A percentile compares a stretch with the other conserved stretches of the same genome.
Conservation (phyloP, 2,797 vertebrate genomes). For the Phrynocephalus forsythii region DNA sequence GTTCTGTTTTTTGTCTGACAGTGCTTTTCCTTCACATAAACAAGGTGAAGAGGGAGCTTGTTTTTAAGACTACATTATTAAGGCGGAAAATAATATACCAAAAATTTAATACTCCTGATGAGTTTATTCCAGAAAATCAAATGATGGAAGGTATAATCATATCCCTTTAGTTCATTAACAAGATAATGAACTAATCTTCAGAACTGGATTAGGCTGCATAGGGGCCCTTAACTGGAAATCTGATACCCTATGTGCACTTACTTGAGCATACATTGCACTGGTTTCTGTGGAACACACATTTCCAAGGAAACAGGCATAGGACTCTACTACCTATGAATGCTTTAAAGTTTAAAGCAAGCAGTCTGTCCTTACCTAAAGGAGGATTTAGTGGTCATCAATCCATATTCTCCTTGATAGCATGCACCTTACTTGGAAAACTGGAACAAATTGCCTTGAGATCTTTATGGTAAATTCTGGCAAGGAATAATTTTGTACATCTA, state of each 20-base stretch:
- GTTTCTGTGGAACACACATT: too few species aligned
- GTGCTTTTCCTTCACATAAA: neutral
- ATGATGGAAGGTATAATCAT: too few species aligned
- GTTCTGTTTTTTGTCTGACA: neutral
- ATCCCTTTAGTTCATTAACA: neutral
- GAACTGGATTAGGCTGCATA: neutral
- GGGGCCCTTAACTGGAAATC: neutral
- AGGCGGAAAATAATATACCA: neutral
- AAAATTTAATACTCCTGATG: neutral
- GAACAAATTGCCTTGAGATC: neutral
- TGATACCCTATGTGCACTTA: neutral
- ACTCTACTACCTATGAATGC: neutral
- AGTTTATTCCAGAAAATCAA: too few species aligned
- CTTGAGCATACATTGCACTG: too few species aligned
- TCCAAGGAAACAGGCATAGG: neutral
- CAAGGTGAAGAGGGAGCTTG: neutral
- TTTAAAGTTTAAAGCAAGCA: neutral
- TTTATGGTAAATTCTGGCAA: neutral
- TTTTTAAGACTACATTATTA: neutral
- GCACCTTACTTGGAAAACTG: neutral
- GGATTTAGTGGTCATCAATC: neutral
- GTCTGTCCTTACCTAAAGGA: neutral
- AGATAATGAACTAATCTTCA: too few species aligned
- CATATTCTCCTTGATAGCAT: neutral
- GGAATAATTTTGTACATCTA: neutral